phyloP scores from a whole-genome alignment of 2,113 vertebrate species.

The Actinemys pallida region DNA sequence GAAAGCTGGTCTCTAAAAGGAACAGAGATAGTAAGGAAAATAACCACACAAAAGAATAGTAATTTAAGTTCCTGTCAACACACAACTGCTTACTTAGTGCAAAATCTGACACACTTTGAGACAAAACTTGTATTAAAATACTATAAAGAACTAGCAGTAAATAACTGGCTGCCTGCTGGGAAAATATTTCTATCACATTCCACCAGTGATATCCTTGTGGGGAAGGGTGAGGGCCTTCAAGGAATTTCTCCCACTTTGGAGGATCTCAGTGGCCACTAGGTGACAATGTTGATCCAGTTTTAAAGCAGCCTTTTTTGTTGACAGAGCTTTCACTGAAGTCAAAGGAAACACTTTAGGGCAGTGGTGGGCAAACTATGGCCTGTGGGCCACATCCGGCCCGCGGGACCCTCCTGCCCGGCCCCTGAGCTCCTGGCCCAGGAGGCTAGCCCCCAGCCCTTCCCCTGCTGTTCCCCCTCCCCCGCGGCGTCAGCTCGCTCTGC shows the following conservation, averaged over 20 bases:
- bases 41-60: neutral
- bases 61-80: neutral
- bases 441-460: too few relatives aligned
- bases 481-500: too few relatives aligned
- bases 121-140: neutral
- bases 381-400: too few relatives aligned
- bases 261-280: slow-evolving; percentile 48
- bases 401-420: too few relatives aligned
- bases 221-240: neutral
- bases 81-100: neutral
- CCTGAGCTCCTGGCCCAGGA: too few relatives aligned
- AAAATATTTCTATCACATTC: neutral
- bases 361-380: too few relatives aligned
- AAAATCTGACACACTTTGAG: neutral
- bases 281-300: slow-evolving; percentile 59
- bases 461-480: too few relatives aligned
- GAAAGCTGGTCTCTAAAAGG: neutral
- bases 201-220: fast-evolving
- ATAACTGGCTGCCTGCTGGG: neutral
- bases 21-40: neutral
- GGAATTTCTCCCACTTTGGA: fast-evolving
- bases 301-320: neutral
- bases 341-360: neutral
- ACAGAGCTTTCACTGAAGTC: neutral
- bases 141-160: neutral